A percentile compares a stretch with the other conserved stretches of the same genome.
These are phyloP conservation scores for Solenopsis invicta DNA, from an alignment of 1,140 invertebrate genomes.

Conservation along the genomic window DNA sequence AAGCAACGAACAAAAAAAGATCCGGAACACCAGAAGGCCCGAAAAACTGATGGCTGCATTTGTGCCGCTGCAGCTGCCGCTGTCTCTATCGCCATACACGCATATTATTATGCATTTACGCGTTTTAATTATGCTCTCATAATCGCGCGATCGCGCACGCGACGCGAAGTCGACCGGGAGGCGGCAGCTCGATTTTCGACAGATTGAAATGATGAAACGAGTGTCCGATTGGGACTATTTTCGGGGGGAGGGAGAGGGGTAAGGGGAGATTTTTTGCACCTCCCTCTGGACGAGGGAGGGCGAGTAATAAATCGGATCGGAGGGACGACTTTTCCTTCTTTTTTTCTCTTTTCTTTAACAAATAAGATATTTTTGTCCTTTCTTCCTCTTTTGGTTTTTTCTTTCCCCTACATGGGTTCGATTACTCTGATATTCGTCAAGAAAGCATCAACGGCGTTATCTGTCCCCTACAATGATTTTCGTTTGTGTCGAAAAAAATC, in stretches of 20 bases:
- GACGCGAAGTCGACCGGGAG: background rate
- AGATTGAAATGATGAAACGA: slow-evolving; percentile 24
- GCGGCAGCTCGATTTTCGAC: slow-evolving; percentile 38
- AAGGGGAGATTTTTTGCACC: background rate
- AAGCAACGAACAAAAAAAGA: slow-evolving; percentile 68
- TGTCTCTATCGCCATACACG: slow-evolving; percentile 18
- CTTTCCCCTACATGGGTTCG: background rate
- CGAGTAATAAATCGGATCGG: background rate
- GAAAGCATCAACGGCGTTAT: background rate
- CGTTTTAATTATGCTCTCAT: background rate
- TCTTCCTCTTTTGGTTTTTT: background rate
- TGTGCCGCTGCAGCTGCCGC: slow-evolving; percentile 16
- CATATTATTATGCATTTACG: background rate
- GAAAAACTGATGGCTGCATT: slow-evolving; percentile 67
- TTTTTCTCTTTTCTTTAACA: background rate
- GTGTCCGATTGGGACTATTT: slow-evolving; percentile 39
- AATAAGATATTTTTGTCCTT: slow-evolving; percentile 14
- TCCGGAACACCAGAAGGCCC: slow-evolving; percentile 77
- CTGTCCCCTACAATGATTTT: background rate
- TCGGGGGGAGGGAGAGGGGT: background rate
- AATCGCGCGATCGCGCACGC: slow-evolving; percentile 2
- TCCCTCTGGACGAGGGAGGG: slow-evolving; percentile 39
- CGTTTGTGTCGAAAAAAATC: slow-evolving; percentile 10
- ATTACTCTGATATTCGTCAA: background rate
- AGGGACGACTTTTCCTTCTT: slow-evolving; percentile 51